phyloP scores from a whole-genome alignment of 1,140 invertebrate genomes.

The Drosophila watanabei region DNA sequence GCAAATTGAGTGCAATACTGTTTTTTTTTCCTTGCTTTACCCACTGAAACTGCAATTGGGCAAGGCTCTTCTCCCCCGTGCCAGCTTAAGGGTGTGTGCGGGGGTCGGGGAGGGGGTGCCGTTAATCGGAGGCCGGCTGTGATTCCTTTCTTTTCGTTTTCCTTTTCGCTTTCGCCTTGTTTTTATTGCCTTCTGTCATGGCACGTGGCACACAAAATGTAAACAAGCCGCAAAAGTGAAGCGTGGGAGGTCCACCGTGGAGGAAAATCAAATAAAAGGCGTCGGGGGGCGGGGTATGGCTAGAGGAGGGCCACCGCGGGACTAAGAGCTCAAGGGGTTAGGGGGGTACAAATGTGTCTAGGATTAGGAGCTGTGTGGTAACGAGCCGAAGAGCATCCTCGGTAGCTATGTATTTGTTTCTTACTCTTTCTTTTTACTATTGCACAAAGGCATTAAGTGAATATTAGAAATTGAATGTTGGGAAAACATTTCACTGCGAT shows the following conservation, averaged over 20 bases:
- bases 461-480: too few species aligned
- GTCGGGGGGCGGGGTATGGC: background rate
- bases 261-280: conserved; percentile 25
- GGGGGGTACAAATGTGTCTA: conserved; percentile 37
- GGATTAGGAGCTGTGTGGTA: conserved; percentile 38
- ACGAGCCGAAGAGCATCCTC: conserved; percentile 13
- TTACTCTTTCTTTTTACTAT: background rate
- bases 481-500: background rate
- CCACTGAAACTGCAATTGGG: conserved; percentile 44
- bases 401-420: background rate
- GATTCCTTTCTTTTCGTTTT: conserved; percentile 50
- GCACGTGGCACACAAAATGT: conserved; percentile 77
- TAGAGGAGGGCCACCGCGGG: background rate
- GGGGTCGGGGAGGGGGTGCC: background rate
- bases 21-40: conserved; percentile 6
- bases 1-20: conserved; percentile 45
- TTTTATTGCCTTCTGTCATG: conserved; percentile 58
- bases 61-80: conserved; percentile 7
- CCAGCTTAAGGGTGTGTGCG: background rate
- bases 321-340: conserved; percentile 4
- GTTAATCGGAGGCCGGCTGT: conserved; percentile 27
- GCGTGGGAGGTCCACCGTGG: conserved; percentile 38
- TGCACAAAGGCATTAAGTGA: background rate
- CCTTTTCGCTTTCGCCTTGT: conserved; percentile 24
- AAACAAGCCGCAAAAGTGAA: conserved; percentile 71